These are phyloP conservation scores for Falco rusticolus DNA, from an alignment of 2,797 vertebrate species.

Conservation along the genomic window DNA sequence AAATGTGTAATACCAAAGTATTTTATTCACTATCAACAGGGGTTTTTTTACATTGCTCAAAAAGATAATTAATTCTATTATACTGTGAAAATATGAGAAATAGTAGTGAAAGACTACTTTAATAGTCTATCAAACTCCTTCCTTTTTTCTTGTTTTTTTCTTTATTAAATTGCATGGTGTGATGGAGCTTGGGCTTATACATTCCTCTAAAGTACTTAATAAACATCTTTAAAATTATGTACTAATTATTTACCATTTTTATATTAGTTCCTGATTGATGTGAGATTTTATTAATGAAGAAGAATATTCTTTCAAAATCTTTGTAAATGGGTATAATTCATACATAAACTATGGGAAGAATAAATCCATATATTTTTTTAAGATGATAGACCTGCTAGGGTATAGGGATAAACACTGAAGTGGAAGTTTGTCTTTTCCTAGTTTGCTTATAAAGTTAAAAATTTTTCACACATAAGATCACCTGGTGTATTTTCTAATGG, in stretches of 20 bases:
- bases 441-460: not conserved
- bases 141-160: not conserved
- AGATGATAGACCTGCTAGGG: not conserved
- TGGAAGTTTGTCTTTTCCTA: not conserved
- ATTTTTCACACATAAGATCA: not conserved
- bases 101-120: not conserved
- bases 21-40: not conserved
- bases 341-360: not conserved
- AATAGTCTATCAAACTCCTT: not conserved
- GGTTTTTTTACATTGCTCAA: not conserved
- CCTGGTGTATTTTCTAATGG: not conserved
- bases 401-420: not conserved
- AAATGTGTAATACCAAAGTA: not conserved
- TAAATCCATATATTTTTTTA: not conserved
- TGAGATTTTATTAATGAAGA: not conserved
- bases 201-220: not conserved
- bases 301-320: not conserved
- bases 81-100: not conserved
- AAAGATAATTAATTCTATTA: not conserved
- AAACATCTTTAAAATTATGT: not conserved
- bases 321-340: not conserved
- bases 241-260: not conserved
- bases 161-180: not conserved
- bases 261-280: not conserved
- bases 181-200: not conserved